Conservation (phyloP, 2,797 vertebrate genomes). For the Acanthornis magna region DNA sequence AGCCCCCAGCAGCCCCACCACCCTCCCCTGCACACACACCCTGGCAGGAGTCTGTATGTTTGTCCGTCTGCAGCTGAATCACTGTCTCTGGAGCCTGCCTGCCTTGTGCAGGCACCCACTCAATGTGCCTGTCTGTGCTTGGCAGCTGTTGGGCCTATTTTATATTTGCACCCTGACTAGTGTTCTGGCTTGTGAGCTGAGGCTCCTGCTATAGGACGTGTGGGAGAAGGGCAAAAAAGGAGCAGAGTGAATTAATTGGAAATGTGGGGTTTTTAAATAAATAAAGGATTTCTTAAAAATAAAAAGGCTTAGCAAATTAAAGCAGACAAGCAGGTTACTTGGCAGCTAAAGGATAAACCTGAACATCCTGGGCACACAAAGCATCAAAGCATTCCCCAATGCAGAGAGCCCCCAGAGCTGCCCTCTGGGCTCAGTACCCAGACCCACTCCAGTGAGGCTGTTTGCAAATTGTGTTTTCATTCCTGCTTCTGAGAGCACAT, state of each 20-base stretch:
- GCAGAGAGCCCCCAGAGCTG: background rate
- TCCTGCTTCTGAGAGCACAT: background rate
- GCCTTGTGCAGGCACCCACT: background rate
- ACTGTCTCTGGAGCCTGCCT: background rate
- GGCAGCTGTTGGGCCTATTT: background rate
- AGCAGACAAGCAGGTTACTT: background rate
- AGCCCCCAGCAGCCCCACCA: background rate
- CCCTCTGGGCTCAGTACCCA: background rate
- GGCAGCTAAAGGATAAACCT: constrained; percentile 2
- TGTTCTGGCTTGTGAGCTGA: background rate
- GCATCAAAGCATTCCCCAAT: background rate
- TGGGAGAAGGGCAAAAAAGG: background rate
- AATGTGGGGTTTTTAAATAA: background rate
- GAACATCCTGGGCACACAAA: background rate
- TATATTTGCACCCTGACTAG: background rate
- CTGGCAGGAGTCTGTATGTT: background rate
- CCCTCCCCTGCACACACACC: background rate
- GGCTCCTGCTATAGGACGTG: background rate
- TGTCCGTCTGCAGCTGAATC: background rate
- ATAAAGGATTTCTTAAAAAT: constrained; percentile 3
- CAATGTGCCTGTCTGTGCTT: background rate
- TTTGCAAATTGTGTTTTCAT: background rate
- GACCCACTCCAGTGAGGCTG: background rate
- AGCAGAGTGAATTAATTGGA: background rate
- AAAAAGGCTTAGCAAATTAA: constrained; percentile 17